A percentile compares a stretch with the other conserved stretches of the same genome.
Evolutionary conservation across 2,113 vertebrate genomes (phyloP).

Genomic region (Eulacestoma nigropectus): DNA sequence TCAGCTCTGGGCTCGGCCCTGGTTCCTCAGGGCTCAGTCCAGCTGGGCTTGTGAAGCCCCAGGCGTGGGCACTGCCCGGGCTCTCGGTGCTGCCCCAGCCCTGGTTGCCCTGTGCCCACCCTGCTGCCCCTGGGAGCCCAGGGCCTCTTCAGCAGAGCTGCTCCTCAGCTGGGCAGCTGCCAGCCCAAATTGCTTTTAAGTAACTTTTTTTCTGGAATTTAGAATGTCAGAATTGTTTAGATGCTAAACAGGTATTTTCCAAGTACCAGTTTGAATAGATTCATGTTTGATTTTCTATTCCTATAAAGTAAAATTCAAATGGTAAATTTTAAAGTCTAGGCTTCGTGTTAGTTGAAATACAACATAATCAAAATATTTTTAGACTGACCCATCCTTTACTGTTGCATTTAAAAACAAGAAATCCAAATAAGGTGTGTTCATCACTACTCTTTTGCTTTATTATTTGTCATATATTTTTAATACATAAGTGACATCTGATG

Average conservation of each 20-base stretch:
- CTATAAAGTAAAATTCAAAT: not conserved
- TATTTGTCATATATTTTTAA: constrained; percentile 84
- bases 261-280: not conserved
- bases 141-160: not conserved
- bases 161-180: not conserved
- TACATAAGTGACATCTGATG: constrained; percentile 80
- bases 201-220: not conserved
- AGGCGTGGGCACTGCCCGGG: not conserved
- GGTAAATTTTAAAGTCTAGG: not conserved
- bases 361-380: constrained; percentile 5
- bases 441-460: constrained; percentile 72
- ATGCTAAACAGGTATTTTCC: not conserved
- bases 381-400: constrained; percentile 48
- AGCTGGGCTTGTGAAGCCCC: not conserved
- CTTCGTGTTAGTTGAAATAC: not conserved
- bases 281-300: not conserved
- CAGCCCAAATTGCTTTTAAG: not conserved
- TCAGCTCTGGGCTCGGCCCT: not conserved
- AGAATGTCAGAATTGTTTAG: not conserved
- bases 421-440: constrained; percentile 72
- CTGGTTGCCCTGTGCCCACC: not conserved
- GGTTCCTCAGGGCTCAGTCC: not conserved
- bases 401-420: constrained; percentile 57
- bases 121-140: not conserved
- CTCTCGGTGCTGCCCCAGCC: not conserved